Base-by-base conservation (phyloP, 2,113 vertebrate species). In the Laticauda colubrina region DNA sequence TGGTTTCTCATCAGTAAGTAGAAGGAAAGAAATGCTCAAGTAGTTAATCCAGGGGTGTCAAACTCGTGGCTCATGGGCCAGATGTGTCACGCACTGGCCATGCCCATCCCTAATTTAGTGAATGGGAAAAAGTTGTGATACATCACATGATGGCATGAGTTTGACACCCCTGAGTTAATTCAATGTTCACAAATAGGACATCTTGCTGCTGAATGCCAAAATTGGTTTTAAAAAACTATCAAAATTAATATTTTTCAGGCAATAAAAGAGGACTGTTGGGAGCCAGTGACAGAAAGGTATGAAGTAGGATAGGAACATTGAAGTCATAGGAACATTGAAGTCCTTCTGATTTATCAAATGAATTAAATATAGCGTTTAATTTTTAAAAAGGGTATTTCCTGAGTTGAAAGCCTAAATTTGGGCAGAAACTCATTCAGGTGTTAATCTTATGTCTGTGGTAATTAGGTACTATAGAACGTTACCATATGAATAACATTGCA, bases 1-100 rank as follows among this genome's bases (percentile, higher is more conserved):
- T 93, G 75, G 86, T 93, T 26, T 51, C 88, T 94, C 85, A 14
- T 85, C 92, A 89, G 64, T 92, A 88, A 92, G 61, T 57, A 8
- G 59, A 4, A 29, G 7, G 11, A 26, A 55, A 53, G 6, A 85
- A 85, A 21, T 29, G 6, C 11, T 48, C 43, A 14, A 20, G 2
- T 5, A 91, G 45, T 57, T 39, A 86, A 48, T n/a, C 55, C n/a
- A 53, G 9, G 51, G 10, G 51, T 53, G 10, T 53, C 51, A 53
- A 53, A 53, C 11, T 53, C 11, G 10, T 53, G 51, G 51, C 51
- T 53, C 51, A 53, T 53, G 51, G 11, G 51, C 51, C 51, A 2
- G 51, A 53, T 53, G 51, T 53, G 51, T 53, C 51, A 53, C 2
- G 51, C 51, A 12, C 51, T 53, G 51, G 11, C 51, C 51, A 12